phyloP scores from a whole-genome alignment of 2,888 invertebrate genomes.

The Clunio marinus region DNA sequence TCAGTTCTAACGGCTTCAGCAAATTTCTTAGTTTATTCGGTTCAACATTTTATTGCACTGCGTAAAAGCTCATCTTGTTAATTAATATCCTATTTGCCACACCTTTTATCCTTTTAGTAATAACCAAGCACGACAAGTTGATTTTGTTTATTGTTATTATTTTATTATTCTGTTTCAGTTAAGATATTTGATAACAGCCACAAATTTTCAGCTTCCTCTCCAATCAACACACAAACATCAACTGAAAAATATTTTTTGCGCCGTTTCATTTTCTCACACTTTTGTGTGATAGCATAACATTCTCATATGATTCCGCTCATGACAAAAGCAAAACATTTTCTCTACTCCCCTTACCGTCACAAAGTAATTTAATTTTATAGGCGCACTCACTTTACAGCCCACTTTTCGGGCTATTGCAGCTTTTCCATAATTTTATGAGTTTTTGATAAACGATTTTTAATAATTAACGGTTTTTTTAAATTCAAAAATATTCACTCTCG shows the following conservation, averaged over 20 bases:
- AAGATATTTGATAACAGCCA: slow-evolving; percentile 16
- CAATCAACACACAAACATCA: slow-evolving; percentile 12
- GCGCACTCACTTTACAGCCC: not conserved
- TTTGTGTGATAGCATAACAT: slow-evolving; percentile 19
- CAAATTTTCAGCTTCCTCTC: slow-evolving; percentile 14
- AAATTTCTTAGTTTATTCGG: no score
- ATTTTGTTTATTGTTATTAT: not conserved
- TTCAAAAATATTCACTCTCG: not conserved
- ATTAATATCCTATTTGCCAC: not conserved
- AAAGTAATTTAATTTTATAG: not conserved
- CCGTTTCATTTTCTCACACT: slow-evolving; percentile 27
- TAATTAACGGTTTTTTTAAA: not conserved
- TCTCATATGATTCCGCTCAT: slow-evolving; percentile 28
- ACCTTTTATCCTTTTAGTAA: slow-evolving; percentile 3
- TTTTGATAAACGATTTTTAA: no score
- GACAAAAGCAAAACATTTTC: slow-evolving; percentile 19
- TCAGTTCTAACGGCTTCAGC: no score
- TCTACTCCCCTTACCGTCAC: not conserved
- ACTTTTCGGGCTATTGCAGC: no score
- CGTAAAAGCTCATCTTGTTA: slow-evolving; percentile 3
- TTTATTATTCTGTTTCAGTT: not conserved
- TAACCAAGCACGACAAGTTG: not conserved
- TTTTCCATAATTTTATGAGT: no score
- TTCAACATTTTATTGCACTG: slow-evolving; percentile 2
- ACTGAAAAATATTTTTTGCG: slow-evolving; percentile 36